A percentile compares a stretch with the other conserved stretches of the same genome.
Conservation (phyloP, 2,113 vertebrate genomes). For the Corvus hawaiiensis region DNA sequence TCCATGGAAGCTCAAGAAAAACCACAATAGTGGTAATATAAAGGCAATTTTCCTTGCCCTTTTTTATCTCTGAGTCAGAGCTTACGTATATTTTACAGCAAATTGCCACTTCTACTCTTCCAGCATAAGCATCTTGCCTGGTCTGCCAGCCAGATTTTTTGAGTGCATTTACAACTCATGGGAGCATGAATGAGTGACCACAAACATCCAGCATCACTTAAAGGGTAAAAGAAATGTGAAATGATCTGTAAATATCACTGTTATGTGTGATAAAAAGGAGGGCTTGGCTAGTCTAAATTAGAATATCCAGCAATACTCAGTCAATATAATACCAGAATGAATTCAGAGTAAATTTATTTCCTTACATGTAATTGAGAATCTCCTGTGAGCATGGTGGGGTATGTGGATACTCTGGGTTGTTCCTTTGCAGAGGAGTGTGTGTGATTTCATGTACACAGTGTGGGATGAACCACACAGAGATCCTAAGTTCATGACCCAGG, state of each 20-base stretch:
- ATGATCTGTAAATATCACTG: not conserved
- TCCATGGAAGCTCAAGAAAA: not conserved
- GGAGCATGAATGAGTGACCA: not conserved
- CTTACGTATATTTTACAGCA: not conserved
- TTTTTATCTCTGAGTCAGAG: not conserved
- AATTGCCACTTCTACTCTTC: not conserved
- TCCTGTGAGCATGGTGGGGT: not conserved
- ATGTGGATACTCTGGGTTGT: too few relatives aligned
- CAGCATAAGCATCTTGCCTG: not conserved
- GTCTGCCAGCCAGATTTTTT: not conserved
- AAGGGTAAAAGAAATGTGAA: constrained; percentile 19
- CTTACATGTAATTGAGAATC: not conserved
- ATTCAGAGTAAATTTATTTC: not conserved
- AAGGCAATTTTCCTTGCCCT: not conserved
- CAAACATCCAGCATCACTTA: not conserved
- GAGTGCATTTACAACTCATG: not conserved
- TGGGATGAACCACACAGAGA: not conserved
- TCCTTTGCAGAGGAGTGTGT: not conserved
- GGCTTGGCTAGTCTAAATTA: not conserved
- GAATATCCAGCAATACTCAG: not conserved
- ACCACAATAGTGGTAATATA: not conserved
- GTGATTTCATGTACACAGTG: accelerated
- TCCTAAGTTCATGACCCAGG: not conserved
- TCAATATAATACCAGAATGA: not conserved
- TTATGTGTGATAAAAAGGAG: not conserved